Base-by-base conservation (phyloP, 1,140 invertebrate species). In the Acyrthosiphon pisum region DNA sequence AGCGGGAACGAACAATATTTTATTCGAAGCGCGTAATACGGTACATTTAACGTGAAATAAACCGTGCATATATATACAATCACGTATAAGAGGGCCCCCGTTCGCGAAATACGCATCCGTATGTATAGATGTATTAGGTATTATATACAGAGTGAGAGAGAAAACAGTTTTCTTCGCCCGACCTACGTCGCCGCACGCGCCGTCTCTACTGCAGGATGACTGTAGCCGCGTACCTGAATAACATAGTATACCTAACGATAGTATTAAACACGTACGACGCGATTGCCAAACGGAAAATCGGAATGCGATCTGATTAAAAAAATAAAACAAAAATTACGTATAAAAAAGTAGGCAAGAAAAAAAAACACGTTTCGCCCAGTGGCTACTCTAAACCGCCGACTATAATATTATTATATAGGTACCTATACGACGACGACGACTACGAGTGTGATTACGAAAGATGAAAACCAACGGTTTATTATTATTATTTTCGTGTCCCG, bases 241-340 rank as follows among this genome's bases (percentile, higher is more conserved):
- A 50, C 18, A 68, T 68, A 68, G 11, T 68, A 76, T 60, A 60
- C 26, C 23, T 14, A 14, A 68, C 30, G 30, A 68, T 68, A 14
- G n/a, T 87, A 50, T 50, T 88, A 20, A 53, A 53, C 87, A 30
- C 44, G 48, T n/a, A 41, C 46, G 87, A 89, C 23, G 35, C 83
- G 23, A 87, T 30, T 46, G 41, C 48, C 88, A 41, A 60, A 90
- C 88, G 50, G 50, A 90, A 90, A 90, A 90, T 90, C 35, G n/a
- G 88, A 90, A 90, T 56, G 48, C 50, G 88, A 90, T 90, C 88
- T 56, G 88, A 89, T 89, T 89, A 89, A 56, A 46, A 46, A 56
- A 37, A 90, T 30, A 56, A 90, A 76, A 76, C 60, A 76, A 90
- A 53, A 87, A 68, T 68, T 11, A n/a, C 60, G 60, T 44, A 46